Evolutionary conservation across 2,113 vertebrate genomes (phyloP), one percentile per base, ranked within the genome.

Genomic region (Opisthocomus hoazin): DNA sequence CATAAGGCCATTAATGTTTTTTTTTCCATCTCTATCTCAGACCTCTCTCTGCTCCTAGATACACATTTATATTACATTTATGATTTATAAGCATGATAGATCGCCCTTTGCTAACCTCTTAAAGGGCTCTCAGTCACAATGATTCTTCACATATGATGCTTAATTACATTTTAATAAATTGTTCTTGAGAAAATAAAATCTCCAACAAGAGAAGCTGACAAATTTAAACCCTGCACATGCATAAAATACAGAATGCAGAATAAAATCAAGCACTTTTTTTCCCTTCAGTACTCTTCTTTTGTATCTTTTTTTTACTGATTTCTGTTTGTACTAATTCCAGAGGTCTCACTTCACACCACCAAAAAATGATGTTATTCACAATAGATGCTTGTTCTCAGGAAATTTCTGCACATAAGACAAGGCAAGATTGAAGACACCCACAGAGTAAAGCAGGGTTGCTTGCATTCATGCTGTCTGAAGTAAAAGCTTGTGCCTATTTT

Each of bases 91-190:
- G 48, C 90, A 93, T 74, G 75, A 77, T 3, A 90, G 32, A 56
- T 45, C 87, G 81, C 56, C 54, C 81, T 96, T 95, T 95, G 48
- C 63, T 78, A 93, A 92, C 90, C 95, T 89, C 89, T 93, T 95
- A 96, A 61, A 95, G 54, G 41, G 70, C 36, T 94, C 69, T 82
- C 79, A 89, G 37, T 88, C 54, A 86, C 91, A 89, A 93, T 83
- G 68, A 89, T 85, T 94, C 80, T 73, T 96, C 84, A 89, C 48
- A 69, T 83, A 41, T n/a, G 37, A 94, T 90, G 29, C 37, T 92
- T 96, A 80, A 94, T 66, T 80, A 76, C 63, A 51, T 87, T 96
- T 94, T 89, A 87, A 78, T 80, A 87, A 90, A 75, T 68, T 79
- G 70, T 84, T 96, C 75, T 84, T 84, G 63, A 82, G 53, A 91